phyloP scores from a whole-genome alignment of 2,797 vertebrate species.

The Hozukius guyotensis region DNA sequence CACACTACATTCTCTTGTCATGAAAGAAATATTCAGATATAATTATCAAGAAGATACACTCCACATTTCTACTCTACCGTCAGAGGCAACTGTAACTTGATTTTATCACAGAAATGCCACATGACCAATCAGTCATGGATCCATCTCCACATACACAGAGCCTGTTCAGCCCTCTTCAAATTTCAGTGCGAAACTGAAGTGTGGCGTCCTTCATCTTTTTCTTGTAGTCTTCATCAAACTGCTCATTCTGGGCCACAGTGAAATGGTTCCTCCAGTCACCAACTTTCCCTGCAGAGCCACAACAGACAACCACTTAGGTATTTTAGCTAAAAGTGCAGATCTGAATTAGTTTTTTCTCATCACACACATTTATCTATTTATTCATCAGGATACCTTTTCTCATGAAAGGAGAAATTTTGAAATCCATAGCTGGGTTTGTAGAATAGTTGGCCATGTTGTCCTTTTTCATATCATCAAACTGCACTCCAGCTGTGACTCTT shows the following conservation, averaged over 20 bases:
- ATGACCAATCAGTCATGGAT: background rate
- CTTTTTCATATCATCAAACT: constrained; percentile 87
- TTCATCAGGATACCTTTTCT: constrained; percentile 83
- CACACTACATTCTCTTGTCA: background rate
- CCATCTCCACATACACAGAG: background rate
- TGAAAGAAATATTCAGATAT: background rate
- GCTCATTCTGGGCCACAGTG: constrained; percentile 68
- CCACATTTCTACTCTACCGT: background rate
- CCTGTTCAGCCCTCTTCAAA: constrained; percentile 2
- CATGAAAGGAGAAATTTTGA: constrained; percentile 86
- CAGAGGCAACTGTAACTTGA: background rate
- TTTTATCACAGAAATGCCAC: background rate
- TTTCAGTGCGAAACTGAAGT: constrained; percentile 45
- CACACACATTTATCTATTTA: background rate
- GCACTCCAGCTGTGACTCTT: constrained; percentile 69
- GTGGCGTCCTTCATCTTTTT: constrained; percentile 66
- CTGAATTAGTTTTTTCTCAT: background rate
- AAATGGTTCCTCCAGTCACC: constrained; percentile 81
- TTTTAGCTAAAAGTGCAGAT: rapidly evolving
- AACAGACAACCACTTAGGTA: background rate
- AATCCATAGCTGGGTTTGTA: constrained; percentile 75
- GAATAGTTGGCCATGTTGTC: constrained; percentile 66
- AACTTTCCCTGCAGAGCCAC: constrained; percentile 69
- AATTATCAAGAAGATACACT: background rate
- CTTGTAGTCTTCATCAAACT: constrained; percentile 76